These are phyloP conservation scores for Chrysoperla carnea DNA, from an alignment of 1,140 invertebrate genomes.

Conservation along the genomic window DNA sequence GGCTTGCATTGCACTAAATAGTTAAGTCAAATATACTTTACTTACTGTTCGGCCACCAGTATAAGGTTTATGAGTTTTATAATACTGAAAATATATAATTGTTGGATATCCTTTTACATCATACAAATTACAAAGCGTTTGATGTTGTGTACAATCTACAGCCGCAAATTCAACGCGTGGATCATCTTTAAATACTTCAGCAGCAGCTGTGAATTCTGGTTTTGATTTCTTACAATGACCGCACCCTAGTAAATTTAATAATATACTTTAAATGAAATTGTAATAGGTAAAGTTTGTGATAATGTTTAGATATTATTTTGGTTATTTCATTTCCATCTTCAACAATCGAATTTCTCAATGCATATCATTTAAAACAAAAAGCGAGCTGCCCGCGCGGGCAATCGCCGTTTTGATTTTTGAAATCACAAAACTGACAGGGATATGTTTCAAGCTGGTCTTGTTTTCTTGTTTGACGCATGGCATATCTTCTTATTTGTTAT, in stretches of 20 bases:
- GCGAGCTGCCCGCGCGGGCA: too few relatives aligned
- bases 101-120: slow-evolving; percentile 74
- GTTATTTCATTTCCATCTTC: neutral
- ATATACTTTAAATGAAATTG: slow-evolving; percentile 1
- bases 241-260: slow-evolving; percentile 47
- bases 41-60: slow-evolving; percentile 53
- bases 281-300: neutral
- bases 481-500: too few relatives aligned
- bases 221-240: slow-evolving; percentile 81
- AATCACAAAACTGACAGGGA: too few relatives aligned
- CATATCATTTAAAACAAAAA: too few relatives aligned
- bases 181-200: slow-evolving; percentile 52
- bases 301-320: neutral
- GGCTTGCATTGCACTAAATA: too few relatives aligned
- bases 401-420: too few relatives aligned
- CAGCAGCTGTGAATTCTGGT: slow-evolving; percentile 64
- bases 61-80: slow-evolving; percentile 45
- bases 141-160: slow-evolving; percentile 61
- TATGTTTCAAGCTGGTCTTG: too few relatives aligned
- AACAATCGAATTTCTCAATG: too few relatives aligned
- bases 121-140: slow-evolving; percentile 42
- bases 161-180: slow-evolving; percentile 60
- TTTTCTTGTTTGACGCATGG: too few relatives aligned
- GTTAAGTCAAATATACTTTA: too few relatives aligned
- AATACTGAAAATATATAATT: slow-evolving; percentile 73